Evolutionary conservation across 2,888 invertebrate species (phyloP).

Genomic region (Leucania comma): DNA sequence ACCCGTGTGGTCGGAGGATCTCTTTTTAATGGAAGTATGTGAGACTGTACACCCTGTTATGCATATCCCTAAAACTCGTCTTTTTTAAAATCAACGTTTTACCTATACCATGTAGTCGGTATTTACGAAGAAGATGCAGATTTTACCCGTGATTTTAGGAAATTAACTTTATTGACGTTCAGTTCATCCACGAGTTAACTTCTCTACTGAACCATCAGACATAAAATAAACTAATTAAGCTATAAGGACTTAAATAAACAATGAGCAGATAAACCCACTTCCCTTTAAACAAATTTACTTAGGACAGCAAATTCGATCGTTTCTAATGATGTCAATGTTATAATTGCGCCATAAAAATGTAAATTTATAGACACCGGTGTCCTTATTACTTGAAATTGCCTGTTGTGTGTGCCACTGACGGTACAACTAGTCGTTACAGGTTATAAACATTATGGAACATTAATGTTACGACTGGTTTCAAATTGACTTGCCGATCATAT

Average conservation of each 20-base stretch:
- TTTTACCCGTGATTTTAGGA: background rate
- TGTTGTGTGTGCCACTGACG: slow-evolving; percentile 23
- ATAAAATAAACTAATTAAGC: slow-evolving; percentile 14
- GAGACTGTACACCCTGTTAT: too few species aligned
- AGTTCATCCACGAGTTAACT: background rate
- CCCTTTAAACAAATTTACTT: slow-evolving; percentile 39
- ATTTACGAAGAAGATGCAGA: too few species aligned
- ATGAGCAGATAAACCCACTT: slow-evolving; percentile 14
- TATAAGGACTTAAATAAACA: slow-evolving; percentile 13
- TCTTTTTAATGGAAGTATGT: too few species aligned
- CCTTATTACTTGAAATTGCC: slow-evolving; percentile 55
- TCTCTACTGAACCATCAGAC: background rate
- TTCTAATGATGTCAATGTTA: slow-evolving; percentile 50
- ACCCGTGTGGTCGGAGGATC: too few species aligned
- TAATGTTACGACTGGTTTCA: slow-evolving; percentile 31
- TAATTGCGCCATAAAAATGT: slow-evolving; percentile 52
- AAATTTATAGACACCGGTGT: slow-evolving; percentile 45
- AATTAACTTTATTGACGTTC: background rate
- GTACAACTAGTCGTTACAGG: slow-evolving; percentile 49
- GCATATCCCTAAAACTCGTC: background rate
- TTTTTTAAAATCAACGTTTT: background rate
- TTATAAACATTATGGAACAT: slow-evolving; percentile 45
- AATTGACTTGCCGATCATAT: slow-evolving; percentile 40
- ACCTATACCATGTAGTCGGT: background rate
- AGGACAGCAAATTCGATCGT: slow-evolving; percentile 38